These are phyloP conservation scores for Hiodon alosoides DNA, from an alignment of 2,113 vertebrate genomes.

Conservation along the genomic window DNA sequence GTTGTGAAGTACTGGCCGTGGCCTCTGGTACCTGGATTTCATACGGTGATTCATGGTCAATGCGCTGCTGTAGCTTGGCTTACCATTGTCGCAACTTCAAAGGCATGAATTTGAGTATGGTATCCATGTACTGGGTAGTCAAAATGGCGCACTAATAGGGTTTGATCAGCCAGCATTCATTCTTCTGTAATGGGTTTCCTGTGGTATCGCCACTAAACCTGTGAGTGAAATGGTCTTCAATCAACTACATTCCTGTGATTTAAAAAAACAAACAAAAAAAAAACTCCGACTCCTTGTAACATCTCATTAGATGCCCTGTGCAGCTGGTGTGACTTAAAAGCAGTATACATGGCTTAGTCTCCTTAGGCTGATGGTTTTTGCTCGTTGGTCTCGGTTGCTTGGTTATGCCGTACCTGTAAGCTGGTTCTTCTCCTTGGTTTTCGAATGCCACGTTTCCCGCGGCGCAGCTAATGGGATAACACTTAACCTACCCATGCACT, in stretches of 20 bases:
- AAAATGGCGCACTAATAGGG: background rate
- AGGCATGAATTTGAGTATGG: constrained; percentile 34
- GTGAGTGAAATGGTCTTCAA: no score
- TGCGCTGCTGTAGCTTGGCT: constrained; percentile 32
- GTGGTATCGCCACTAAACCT: no score
- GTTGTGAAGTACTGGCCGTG: background rate
- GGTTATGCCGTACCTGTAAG: no score
- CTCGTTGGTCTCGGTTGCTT: no score
- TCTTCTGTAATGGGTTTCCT: no score
- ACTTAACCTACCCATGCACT: constrained; percentile 32
- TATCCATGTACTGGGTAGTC: constrained; percentile 23
- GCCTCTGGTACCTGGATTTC: constrained; percentile 31
- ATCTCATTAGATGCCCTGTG: no score
- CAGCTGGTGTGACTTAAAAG: no score
- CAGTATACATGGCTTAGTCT: no score
- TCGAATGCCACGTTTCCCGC: background rate
- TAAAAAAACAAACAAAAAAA: no score
- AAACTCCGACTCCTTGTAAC: no score
- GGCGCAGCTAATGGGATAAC: constrained; percentile 15
- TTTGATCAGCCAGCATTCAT: background rate
- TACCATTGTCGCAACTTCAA: constrained; percentile 16
- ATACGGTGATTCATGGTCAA: constrained; percentile 35
- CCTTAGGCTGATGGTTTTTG: no score
- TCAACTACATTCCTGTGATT: no score
- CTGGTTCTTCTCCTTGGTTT: background rate